These are phyloP conservation scores for Pteropus rufus DNA, from an alignment of 2,797 vertebrate species.

Conservation along the genomic window DNA sequence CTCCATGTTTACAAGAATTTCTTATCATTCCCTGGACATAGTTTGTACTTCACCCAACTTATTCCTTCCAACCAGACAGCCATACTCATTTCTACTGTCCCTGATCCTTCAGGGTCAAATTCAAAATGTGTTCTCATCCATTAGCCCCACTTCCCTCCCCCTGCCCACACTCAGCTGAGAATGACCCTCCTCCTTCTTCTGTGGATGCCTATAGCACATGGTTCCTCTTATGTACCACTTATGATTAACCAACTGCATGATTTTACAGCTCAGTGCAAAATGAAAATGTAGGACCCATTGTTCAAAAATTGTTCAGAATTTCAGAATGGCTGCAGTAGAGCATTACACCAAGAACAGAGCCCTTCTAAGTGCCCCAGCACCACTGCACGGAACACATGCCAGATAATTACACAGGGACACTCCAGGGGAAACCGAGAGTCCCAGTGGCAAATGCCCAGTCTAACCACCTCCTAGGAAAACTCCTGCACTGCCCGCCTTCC, in stretches of 20 bases:
- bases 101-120: background rate
- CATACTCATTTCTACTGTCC: background rate
- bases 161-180: background rate
- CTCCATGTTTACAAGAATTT: background rate
- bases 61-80: background rate
- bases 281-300: background rate
- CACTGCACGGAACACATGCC: rapidly evolving
- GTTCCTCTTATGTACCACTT: background rate
- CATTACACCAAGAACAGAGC: background rate
- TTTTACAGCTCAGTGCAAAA: background rate
- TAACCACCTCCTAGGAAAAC: background rate
- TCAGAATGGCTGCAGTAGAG: background rate
- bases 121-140: background rate
- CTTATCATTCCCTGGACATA: background rate
- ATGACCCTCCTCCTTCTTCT: background rate
- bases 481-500: background rate
- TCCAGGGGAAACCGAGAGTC: background rate
- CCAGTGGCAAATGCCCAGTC: background rate
- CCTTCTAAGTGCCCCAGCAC: background rate
- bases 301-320: background rate
- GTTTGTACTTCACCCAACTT: background rate
- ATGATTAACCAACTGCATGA: background rate
- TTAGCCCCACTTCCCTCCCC: background rate
- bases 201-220: background rate
- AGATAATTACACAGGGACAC: background rate